Evolutionary conservation across 1,140 invertebrate genomes (phyloP).

Genomic region (Drosophila sucinea): DNA sequence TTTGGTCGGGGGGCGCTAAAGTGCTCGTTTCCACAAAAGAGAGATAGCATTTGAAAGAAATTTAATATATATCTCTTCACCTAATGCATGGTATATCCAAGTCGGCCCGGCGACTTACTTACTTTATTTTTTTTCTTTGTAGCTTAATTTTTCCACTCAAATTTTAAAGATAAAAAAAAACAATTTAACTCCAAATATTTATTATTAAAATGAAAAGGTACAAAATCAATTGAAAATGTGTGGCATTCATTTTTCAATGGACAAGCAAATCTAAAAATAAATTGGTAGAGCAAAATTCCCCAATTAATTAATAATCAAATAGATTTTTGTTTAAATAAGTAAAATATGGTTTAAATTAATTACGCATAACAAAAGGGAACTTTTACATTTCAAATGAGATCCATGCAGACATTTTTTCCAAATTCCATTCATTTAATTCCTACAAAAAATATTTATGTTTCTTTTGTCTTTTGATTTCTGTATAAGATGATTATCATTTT

Average conservation of each 20-base stretch:
- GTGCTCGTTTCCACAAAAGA: too few species aligned
- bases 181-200: background rate
- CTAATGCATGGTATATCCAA: too few species aligned
- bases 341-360: slow-evolving; percentile 11
- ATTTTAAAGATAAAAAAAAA: background rate
- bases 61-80: too few species aligned
- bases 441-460: background rate
- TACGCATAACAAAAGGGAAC: slow-evolving; percentile 14
- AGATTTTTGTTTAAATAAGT: slow-evolving; percentile 18
- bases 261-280: slow-evolving; percentile 12
- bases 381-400: slow-evolving; percentile 71
- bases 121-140: slow-evolving; percentile 4
- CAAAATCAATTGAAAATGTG: slow-evolving; percentile 53
- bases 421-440: slow-evolving; percentile 34
- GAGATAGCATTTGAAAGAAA: too few species aligned
- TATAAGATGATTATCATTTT: slow-evolving; percentile 24
- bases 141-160: slow-evolving; percentile 3
- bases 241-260: slow-evolving; percentile 62
- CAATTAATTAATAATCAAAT: slow-evolving; percentile 14
- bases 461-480: background rate
- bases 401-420: slow-evolving; percentile 80
- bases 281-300: slow-evolving; percentile 26
- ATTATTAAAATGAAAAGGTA: slow-evolving; percentile 23
- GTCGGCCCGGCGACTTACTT: too few species aligned
- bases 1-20: too few species aligned